Evolutionary conservation across 2,113 vertebrate genomes (phyloP).

Genomic region (Paradoxurus hermaphroditus): DNA sequence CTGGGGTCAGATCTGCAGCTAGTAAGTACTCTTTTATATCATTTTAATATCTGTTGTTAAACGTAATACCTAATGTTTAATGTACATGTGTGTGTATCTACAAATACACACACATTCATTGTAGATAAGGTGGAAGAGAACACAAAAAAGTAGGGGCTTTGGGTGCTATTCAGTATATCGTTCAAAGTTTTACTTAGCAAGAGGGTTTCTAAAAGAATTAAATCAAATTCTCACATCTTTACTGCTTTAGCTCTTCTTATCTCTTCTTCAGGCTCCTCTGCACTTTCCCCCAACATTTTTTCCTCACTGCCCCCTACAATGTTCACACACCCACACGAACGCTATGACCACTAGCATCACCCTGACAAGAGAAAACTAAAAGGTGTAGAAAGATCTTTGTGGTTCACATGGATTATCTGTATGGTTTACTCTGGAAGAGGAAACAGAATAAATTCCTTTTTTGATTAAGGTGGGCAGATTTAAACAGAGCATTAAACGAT

Average conservation of each 20-base stretch:
- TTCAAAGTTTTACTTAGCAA: background rate
- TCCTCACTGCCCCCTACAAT: background rate
- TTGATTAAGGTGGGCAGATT: background rate
- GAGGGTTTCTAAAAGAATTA: background rate
- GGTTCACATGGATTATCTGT: background rate
- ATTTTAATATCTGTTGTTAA: background rate
- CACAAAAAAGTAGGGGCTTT: background rate
- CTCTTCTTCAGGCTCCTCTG: background rate
- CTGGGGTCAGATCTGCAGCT: constrained; percentile 46
- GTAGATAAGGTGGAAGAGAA: background rate
- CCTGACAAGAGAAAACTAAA: background rate
- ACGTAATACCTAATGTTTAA: background rate
- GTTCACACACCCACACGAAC: background rate
- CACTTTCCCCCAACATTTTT: background rate
- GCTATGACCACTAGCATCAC: background rate
- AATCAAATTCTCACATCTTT: background rate
- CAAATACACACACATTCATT: background rate
- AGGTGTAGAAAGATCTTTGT: background rate
- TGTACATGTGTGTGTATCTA: background rate
- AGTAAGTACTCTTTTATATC: constrained; percentile 20
- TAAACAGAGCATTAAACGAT: background rate
- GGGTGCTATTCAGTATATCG: background rate
- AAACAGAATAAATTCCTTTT: background rate
- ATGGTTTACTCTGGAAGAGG: background rate
- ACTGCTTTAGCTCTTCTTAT: background rate